Percentiles rank a stretch among this genome's conserved stretches.
These are phyloP conservation scores for Aldrovandia affinis DNA, from an alignment of 2,797 vertebrate species.

Conservation along the genomic window DNA sequence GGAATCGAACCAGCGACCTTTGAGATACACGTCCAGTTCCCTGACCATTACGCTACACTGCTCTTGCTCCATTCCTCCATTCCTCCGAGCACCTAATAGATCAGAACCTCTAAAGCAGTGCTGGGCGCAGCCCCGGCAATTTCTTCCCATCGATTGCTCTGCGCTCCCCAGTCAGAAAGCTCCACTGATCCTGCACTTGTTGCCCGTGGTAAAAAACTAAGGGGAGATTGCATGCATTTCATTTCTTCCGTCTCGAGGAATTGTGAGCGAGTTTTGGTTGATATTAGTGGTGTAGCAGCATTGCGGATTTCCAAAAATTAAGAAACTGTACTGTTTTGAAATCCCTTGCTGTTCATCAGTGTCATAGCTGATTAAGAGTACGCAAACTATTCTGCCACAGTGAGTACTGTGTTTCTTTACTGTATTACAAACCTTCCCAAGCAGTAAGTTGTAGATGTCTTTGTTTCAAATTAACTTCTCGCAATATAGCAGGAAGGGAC, in stretches of 20 bases:
- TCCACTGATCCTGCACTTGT: not conserved
- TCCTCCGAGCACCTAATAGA: not conserved
- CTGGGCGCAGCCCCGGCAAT: not conserved
- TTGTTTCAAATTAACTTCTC: constrained; percentile 47
- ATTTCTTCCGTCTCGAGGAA: not conserved
- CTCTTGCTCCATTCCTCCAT: not conserved
- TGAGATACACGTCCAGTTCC: too few species aligned
- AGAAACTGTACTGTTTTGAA: not conserved
- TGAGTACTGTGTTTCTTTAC: not conserved
- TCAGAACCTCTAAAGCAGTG: not conserved
- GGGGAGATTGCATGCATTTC: not conserved
- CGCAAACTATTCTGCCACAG: not conserved
- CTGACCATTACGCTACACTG: too few species aligned
- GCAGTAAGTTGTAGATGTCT: not conserved
- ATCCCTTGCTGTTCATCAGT: not conserved
- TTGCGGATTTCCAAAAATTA: not conserved
- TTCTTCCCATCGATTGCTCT: not conserved
- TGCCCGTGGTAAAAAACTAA: not conserved
- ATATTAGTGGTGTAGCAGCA: not conserved
- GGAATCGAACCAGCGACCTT: too few species aligned
- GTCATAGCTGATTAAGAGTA: not conserved
- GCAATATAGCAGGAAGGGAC: not conserved
- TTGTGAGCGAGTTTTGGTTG: not conserved
- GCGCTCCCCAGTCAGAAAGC: not conserved
- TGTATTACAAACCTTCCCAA: not conserved